These are phyloP conservation scores for Scleropages formosus DNA, from an alignment of 2,797 vertebrate genomes.

Conservation along the genomic window DNA sequence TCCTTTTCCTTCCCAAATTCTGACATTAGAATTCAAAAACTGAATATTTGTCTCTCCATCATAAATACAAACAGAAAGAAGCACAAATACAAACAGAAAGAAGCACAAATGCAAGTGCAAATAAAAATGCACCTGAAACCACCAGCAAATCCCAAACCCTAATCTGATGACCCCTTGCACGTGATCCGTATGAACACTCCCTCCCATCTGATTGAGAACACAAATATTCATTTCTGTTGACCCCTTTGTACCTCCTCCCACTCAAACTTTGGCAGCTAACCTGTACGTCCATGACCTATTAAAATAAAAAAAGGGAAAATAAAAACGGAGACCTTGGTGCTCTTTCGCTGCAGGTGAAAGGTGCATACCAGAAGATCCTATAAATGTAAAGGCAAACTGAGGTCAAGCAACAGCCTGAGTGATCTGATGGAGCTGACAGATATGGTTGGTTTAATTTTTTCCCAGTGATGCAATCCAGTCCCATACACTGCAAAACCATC, in stretches of 20 bases:
- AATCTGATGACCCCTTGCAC: too few relatives aligned
- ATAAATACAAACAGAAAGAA: neutral
- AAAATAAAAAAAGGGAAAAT: too few relatives aligned
- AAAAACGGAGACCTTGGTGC: neutral
- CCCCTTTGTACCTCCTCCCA: neutral
- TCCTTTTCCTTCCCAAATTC: neutral
- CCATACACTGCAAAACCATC: neutral
- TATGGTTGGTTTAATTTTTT: neutral
- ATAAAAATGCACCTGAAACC: too few relatives aligned
- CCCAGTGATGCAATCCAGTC: neutral
- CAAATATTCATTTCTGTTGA: neutral
- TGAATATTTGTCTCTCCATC: neutral
- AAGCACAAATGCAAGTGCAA: neutral
- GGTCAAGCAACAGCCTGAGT: neutral
- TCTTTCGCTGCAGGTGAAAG: conserved; percentile 7
- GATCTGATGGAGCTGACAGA: neutral
- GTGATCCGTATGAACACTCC: neutral
- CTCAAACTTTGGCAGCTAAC: neutral
- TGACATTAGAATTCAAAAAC: neutral
- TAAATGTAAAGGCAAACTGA: neutral
- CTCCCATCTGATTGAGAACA: neutral
- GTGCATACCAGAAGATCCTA: neutral
- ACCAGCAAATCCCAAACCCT: too few relatives aligned
- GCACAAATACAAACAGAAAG: too few relatives aligned
- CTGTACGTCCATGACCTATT: too few relatives aligned